phyloP scores from a whole-genome alignment of 2,113 vertebrate genomes.

The Trinectes maculatus region DNA sequence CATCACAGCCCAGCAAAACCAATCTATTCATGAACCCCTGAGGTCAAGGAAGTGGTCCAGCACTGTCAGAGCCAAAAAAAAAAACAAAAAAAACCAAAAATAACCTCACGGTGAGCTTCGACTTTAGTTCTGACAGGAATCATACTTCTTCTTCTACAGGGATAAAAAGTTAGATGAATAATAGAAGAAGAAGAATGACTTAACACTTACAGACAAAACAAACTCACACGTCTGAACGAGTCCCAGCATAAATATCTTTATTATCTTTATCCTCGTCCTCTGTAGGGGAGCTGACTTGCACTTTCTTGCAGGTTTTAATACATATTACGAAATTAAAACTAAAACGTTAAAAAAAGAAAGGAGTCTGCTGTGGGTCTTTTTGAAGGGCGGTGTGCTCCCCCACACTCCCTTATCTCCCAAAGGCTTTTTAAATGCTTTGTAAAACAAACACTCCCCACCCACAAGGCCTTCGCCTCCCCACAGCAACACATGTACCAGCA shows the following conservation, averaged over 20 bases:
- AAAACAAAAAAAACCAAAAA: no score
- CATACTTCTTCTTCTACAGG: background rate
- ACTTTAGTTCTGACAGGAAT: background rate
- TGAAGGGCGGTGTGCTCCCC: background rate
- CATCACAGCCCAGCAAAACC: background rate
- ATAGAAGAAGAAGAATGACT: no score
- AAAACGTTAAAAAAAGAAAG: background rate
- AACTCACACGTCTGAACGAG: no score
- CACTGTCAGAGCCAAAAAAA: background rate
- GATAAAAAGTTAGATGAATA: background rate
- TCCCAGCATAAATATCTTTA: no score
- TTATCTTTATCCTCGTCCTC: no score
- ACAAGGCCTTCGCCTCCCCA: background rate
- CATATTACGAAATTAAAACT: background rate
- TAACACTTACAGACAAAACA: no score
- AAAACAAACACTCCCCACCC: constrained; percentile 25
- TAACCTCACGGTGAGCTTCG: background rate
- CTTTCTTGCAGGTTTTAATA: no score
- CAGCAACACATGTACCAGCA: background rate
- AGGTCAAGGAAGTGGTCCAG: background rate
- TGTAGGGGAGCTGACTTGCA: no score
- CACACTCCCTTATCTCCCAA: constrained; percentile 22
- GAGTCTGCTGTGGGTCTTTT: background rate
- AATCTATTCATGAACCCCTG: background rate
- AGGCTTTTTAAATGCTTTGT: constrained; percentile 24